Evolutionary conservation across 2,797 vertebrate species (phyloP).

Genomic region (Lacerta bilineata): DNA sequence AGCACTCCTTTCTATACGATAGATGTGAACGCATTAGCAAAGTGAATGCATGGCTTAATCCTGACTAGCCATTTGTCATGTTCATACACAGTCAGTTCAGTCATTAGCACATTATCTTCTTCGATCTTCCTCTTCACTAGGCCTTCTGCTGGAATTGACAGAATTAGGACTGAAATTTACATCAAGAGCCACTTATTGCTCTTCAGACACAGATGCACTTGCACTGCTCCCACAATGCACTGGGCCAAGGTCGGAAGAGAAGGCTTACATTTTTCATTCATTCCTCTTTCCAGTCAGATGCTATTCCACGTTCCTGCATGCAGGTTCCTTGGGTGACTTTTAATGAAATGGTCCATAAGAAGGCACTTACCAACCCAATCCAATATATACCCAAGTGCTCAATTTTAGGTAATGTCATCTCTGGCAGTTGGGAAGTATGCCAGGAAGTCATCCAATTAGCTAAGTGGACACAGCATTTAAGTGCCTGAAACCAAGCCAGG

Average conservation of each 20-base stretch:
- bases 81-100: conserved; percentile 61
- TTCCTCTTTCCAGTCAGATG: conserved; percentile 22
- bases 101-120: conserved; percentile 65
- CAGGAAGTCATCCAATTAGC: not conserved
- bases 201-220: not conserved
- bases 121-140: conserved; percentile 37
- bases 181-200: conserved; percentile 27
- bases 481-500: not conserved
- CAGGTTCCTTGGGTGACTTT: not conserved
- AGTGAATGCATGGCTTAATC: conserved; percentile 70
- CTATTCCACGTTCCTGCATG: not conserved
- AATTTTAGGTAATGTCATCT: not conserved
- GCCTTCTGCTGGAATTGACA: conserved; percentile 47
- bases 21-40: conserved; percentile 68
- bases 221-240: not conserved
- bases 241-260: not conserved
- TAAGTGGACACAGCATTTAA: not conserved
- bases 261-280: conserved; percentile 30
- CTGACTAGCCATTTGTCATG: conserved; percentile 70
- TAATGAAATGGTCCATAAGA: conserved; percentile 1
- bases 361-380: not conserved
- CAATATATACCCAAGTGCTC: not conserved
- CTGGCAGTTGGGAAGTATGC: not conserved
- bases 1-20: conserved; percentile 54
- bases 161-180: conserved; percentile 62